A percentile compares a stretch with the other conserved stretches of the same genome.
Evolutionary conservation across 1,140 invertebrate genomes (phyloP).

Genomic region (Camponotus pennsylvanicus): DNA sequence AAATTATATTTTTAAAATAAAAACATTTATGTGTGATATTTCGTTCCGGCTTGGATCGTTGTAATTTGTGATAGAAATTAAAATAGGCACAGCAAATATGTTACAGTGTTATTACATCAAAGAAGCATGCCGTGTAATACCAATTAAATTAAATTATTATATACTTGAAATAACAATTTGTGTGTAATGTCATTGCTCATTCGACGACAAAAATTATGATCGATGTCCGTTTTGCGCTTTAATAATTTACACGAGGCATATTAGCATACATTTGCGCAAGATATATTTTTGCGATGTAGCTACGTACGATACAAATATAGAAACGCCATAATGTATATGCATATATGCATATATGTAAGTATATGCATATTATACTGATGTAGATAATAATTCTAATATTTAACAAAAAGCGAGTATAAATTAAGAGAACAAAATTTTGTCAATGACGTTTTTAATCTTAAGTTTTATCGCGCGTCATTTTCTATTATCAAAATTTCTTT

Average conservation of each 20-base stretch:
- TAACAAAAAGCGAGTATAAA: constrained; percentile 17
- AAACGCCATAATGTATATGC: background rate
- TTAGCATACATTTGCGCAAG: background rate
- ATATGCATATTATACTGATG: background rate
- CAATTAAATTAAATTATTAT: constrained; percentile 42
- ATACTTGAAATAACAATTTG: background rate
- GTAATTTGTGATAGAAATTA: constrained; percentile 6
- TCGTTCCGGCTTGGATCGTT: background rate
- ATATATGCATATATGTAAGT: too few relatives aligned
- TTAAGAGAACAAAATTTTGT: background rate
- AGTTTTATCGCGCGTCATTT: constrained; percentile 6
- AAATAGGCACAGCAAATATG: constrained; percentile 4
- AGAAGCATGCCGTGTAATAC: background rate
- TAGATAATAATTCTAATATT: background rate
- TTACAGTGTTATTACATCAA: background rate
- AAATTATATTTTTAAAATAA: constrained; percentile 11
- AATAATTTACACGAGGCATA: constrained; percentile 24
- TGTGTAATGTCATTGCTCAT: constrained; percentile 12
- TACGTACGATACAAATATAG: background rate
- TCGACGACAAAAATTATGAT: constrained; percentile 38
- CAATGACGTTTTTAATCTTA: background rate
- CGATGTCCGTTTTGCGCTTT: constrained; percentile 33
- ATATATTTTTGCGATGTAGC: background rate
- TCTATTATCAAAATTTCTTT: constrained; percentile 32
- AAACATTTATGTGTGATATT: background rate